Conservation (phyloP, 2,888 invertebrate genomes). For the Eurytoma adleriae region DNA sequence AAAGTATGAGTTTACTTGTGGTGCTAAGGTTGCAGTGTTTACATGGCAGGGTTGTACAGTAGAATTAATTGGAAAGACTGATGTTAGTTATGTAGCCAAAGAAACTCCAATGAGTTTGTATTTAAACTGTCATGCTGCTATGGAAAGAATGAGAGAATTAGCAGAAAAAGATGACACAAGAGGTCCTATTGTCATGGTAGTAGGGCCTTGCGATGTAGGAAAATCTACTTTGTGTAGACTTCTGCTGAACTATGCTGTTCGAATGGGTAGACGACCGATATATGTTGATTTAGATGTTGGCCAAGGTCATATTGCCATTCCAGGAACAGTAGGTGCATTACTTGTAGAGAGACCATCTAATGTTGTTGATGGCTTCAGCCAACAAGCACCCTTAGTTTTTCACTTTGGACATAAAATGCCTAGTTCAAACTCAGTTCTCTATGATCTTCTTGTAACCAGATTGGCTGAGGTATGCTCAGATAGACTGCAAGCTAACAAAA, state of each 20-base stretch:
- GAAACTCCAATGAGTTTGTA: constrained; percentile 98
- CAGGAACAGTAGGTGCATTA: constrained; percentile 93
- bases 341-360: constrained; percentile 95
- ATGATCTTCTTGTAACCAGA: constrained; percentile 88
- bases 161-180: constrained; percentile 86
- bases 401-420: constrained; percentile 94
- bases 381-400: constrained; percentile 94
- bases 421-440: constrained; percentile 87
- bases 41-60: constrained; percentile 97
- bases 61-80: constrained; percentile 91
- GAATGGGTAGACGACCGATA: constrained; percentile 91
- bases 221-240: constrained; percentile 94
- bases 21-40: constrained; percentile 96
- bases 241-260: constrained; percentile 95
- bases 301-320: constrained; percentile 93
- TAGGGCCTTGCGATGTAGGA: constrained; percentile 97
- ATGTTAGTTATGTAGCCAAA: constrained; percentile 95
- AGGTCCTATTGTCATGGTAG: constrained; percentile 93
- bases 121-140: constrained; percentile 95
- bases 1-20: constrained; percentile 91
- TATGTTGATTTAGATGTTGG: constrained; percentile 97
- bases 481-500: constrained; percentile 90
- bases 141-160: constrained; percentile 91
- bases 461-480: constrained; percentile 91
- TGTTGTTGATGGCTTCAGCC: constrained; percentile 96